phyloP scores from a whole-genome alignment of 2,113 vertebrate species.

The Neodon shergylaensis region DNA sequence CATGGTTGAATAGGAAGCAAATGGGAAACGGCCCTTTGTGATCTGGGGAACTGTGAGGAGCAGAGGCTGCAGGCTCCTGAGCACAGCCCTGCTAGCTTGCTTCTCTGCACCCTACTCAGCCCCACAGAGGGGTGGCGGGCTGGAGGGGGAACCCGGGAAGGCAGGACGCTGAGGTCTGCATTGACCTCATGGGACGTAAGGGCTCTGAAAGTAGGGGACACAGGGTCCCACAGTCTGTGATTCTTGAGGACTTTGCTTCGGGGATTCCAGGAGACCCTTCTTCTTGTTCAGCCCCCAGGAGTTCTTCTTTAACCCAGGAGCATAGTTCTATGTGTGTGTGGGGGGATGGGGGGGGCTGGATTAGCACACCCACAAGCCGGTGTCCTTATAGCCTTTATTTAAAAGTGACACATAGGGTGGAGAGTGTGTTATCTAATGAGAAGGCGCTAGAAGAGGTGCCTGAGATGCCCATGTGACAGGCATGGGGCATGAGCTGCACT shows the following conservation, averaged over 20 bases:
- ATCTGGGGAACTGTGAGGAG: conserved; percentile 33
- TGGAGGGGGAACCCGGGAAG: not conserved
- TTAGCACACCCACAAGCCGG: fast-evolving
- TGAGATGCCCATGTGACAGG: fast-evolving
- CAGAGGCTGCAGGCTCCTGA: not conserved
- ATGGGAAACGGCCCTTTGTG: conserved; percentile 81
- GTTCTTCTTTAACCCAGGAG: no score
- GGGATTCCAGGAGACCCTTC: not conserved
- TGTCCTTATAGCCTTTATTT: fast-evolving
- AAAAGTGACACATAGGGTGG: not conserved
- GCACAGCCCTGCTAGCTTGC: not conserved
- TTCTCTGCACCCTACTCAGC: not conserved
- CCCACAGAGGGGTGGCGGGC: fast-evolving
- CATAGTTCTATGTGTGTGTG: not conserved
- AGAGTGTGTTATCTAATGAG: not conserved
- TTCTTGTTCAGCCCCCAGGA: not conserved
- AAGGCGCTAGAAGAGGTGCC: not conserved
- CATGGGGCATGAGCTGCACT: no score
- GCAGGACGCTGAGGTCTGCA: not conserved
- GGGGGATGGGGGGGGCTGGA: not conserved
- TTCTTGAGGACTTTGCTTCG: not conserved
- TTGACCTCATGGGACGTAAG: fast-evolving
- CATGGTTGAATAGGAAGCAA: conserved; percentile 85
- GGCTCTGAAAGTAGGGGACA: not conserved
- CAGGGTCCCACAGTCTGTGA: not conserved